A percentile compares a stretch with the other conserved stretches of the same genome.
phyloP scores from a whole-genome alignment of 2,888 invertebrate species.

The Mycogona germanica region DNA sequence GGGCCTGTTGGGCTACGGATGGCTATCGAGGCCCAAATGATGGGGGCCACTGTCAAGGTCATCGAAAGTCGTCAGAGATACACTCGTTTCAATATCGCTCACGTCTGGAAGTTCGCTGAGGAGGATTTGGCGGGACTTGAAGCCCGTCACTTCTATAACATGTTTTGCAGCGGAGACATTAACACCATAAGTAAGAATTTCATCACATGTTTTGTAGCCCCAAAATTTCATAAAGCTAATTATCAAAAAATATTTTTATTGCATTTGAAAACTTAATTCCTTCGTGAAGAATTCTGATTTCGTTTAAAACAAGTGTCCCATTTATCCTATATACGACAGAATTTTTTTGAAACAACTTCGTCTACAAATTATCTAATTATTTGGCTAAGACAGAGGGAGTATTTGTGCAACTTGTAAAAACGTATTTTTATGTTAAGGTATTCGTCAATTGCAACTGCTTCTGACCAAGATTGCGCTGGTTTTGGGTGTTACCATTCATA shows the following conservation, averaged over 20 bases:
- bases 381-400: too few species aligned
- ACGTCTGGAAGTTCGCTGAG: conserved; percentile 47
- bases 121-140: conserved; percentile 43
- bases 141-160: conserved; percentile 45
- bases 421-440: too few species aligned
- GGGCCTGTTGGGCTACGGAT: conserved; percentile 44
- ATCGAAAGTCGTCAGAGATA: conserved; percentile 43
- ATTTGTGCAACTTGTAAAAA: too few species aligned
- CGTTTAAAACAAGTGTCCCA: too few species aligned
- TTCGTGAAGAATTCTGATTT: too few species aligned
- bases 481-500: conserved; percentile 42
- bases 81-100: conserved; percentile 45
- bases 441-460: conserved; percentile 41
- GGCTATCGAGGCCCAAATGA: conserved; percentile 44
- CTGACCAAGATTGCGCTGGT: conserved; percentile 42
- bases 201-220: too few species aligned
- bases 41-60: conserved; percentile 41
- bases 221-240: too few species aligned
- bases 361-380: too few species aligned
- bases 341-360: too few species aligned
- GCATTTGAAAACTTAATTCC: not conserved
- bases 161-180: conserved; percentile 46
- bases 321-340: too few species aligned
- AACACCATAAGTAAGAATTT: conserved; percentile 44
- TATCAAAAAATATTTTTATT: not conserved